Evolutionary conservation across 2,797 vertebrate species (phyloP).

Genomic region (Brotogeris chrysoptera): DNA sequence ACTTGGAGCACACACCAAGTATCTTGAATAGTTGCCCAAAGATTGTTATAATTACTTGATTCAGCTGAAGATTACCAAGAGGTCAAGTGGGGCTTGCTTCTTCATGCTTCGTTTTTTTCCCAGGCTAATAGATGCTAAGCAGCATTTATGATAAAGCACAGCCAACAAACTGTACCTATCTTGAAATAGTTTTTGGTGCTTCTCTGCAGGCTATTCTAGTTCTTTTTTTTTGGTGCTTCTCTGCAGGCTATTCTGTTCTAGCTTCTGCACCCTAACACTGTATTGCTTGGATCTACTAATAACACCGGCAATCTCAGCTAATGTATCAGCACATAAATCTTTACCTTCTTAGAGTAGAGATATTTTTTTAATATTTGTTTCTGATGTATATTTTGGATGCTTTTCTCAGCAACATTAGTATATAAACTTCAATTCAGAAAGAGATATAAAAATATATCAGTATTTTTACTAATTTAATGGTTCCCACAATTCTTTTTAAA

Average conservation of each 20-base stretch:
- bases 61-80: background rate
- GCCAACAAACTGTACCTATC: background rate
- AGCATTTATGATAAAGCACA: background rate
- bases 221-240: background rate
- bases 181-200: background rate
- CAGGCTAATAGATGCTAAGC: background rate
- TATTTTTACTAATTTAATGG: background rate
- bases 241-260: background rate
- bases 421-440: background rate
- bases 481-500: background rate
- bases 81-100: background rate
- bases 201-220: background rate
- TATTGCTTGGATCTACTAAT: background rate
- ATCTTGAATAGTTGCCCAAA: background rate
- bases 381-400: background rate
- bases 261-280: background rate
- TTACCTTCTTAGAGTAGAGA: background rate
- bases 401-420: background rate
- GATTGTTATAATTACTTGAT: background rate
- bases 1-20: background rate
- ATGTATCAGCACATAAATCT: background rate
- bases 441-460: background rate
- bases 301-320: background rate
- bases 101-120: background rate
- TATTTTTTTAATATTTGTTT: background rate